A percentile compares a stretch with the other conserved stretches of the same genome.
phyloP scores from a whole-genome alignment of 2,113 vertebrate genomes.

The Scortum barcoo region DNA sequence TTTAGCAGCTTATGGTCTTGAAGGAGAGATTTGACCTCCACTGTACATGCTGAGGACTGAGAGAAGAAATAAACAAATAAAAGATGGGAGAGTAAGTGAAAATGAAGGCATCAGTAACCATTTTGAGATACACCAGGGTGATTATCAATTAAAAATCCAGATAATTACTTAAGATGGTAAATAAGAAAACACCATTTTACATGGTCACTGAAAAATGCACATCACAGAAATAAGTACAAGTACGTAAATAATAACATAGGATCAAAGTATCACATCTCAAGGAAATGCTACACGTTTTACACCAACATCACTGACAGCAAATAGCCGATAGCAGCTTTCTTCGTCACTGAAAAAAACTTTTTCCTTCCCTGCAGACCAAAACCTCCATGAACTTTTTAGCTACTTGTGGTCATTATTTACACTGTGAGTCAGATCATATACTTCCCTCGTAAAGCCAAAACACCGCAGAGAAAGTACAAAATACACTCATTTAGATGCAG shows the following conservation, averaged over 20 bases:
- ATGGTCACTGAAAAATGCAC: background rate
- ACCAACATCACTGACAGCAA: background rate
- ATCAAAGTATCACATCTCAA: background rate
- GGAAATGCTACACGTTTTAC: background rate
- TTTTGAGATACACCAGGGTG: background rate
- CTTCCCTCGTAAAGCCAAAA: background rate
- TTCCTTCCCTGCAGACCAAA: background rate
- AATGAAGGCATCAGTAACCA: background rate
- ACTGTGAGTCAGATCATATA: background rate
- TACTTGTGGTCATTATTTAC: conserved; percentile 21
- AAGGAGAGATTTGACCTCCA: conserved; percentile 9
- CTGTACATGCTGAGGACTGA: background rate
- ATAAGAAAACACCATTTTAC: background rate
- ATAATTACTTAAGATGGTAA: background rate
- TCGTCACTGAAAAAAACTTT: background rate
- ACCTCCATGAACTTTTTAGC: conserved; percentile 4
- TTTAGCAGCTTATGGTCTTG: background rate
- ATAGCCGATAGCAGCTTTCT: background rate
- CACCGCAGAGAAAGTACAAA: background rate
- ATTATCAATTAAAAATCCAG: background rate
- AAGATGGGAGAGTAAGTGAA: background rate
- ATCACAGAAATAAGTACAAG: background rate
- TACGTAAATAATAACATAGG: too few relatives aligned
- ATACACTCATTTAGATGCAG: background rate
- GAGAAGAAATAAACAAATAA: conserved; percentile 2